A percentile compares a stretch with the other conserved stretches of the same genome.
Evolutionary conservation across 2,797 vertebrate species (phyloP).

Genomic region (Monodelphis domestica): DNA sequence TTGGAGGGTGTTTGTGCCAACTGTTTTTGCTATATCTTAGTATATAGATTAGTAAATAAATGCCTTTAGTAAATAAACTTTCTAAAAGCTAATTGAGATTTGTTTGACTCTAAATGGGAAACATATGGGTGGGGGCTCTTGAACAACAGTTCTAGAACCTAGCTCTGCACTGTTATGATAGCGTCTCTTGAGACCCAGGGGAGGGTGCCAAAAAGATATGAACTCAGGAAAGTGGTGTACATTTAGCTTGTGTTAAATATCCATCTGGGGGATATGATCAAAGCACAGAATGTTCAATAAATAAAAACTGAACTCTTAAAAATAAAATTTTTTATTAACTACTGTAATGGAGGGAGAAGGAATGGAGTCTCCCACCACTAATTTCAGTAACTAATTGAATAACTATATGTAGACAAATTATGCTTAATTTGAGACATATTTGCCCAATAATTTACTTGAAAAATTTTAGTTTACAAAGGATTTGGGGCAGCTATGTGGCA

Average conservation of each 20-base stretch:
- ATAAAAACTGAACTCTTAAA: not conserved
- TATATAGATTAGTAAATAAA: not conserved
- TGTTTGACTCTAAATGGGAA: not conserved
- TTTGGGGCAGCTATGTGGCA: no score
- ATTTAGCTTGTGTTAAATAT: not conserved
- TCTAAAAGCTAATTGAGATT: slow-evolving; percentile 10
- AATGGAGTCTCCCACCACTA: no score
- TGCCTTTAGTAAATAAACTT: no score
- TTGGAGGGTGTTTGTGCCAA: not conserved
- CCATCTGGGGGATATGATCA: not conserved
- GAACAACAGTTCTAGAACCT: not conserved
- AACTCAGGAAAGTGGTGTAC: not conserved
- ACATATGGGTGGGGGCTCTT: not conserved
- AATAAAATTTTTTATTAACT: not conserved
- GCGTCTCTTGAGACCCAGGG: not conserved
- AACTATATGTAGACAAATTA: not conserved
- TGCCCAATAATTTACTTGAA: not conserved
- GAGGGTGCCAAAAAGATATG: not conserved
- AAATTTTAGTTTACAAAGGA: not conserved
- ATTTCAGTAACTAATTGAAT: no score
- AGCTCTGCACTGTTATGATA: not conserved
- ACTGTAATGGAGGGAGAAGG: no score
- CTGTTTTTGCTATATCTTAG: not conserved
- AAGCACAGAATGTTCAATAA: not conserved
- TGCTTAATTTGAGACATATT: not conserved